Evolutionary conservation across 2,888 invertebrate genomes (phyloP), one percentile per base, ranked within the genome.

Genomic region (Tetranychus piercei): DNA sequence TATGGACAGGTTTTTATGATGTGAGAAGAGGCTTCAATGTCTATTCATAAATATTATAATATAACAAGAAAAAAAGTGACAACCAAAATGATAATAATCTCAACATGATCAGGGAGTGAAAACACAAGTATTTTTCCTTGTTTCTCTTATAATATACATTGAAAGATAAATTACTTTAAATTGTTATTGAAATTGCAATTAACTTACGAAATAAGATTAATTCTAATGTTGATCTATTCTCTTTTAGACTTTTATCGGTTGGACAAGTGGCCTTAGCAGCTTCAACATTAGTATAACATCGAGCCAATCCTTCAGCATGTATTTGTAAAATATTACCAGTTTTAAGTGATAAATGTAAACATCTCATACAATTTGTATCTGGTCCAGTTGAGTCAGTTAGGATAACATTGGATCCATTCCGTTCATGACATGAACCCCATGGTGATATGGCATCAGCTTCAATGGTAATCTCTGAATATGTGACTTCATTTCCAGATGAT

Each of bases 361-460:
- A 88, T 77, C 87, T 83, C 78, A 86, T 85, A 80, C 88, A 88
- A 77, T 84, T 84, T 55, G 34, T 34, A 34, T 34, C 34, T 34
- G 34, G 34, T 34, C 84, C 85, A 77, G 85, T 85, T 78, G 86
- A 86, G 82, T 86, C 86, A 80, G 85, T 85, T 72, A 88, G 84
- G 73, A 88, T 85, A 78, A 87, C 86, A 79, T 87, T 87, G 80
- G 86, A 86, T 74, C 86, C 87, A 76, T 86, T 83, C 76, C 86
- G 83, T 77, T 83, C 83, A 79, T 87, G 86, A 79, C 88, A 88
- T 79, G 84, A 85, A 22, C 88, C 88, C 87, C 87, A 88, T 75
- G 87, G 86, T 8, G 87, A 87, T 79, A 88, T 87, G 44, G 87
- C 85, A 78, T 86, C 86, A 76, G 84, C 85, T n/a, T 86, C 86